Base-by-base conservation (phyloP, 1,140 invertebrate species). In the Pseudobourletiella spinata region DNA sequence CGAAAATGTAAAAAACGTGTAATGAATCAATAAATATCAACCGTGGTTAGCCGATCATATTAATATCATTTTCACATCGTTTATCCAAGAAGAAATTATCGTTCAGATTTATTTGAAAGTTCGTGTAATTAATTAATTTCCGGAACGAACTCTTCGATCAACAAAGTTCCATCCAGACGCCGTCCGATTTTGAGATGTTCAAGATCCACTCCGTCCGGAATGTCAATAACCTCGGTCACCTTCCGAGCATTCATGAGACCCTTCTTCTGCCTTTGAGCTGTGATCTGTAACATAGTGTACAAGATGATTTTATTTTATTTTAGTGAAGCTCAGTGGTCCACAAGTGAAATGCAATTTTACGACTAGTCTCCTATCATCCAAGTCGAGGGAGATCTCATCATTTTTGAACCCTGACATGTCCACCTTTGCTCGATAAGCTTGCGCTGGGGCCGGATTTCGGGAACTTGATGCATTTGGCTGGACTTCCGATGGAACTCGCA, bases 91-190 rank as follows among this genome's bases (percentile, higher is more conserved):
- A 14, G 18, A 42, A 42, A 42, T 42, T 42, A 18, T 14, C 18
- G 11, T 14, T 42, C 35, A 42, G 35, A 14, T 14, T 42, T 42
- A 14, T 42, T 14, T 42, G 14, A n/a, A n/a, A n/a, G n/a, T n/a
- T n/a, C n/a, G n/a, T n/a, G n/a, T n/a, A n/a, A 22, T 48, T 22
- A 48, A 22, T 48, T 22, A 22, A 48, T 59, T 73, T 1, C 81
- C 80, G 18, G 63, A 73, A 61, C 76, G 76, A 15, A 61, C 26
- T 65, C 64, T 44, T 65, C 64, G 24, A 65, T 58, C 0, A 56
- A 30, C 18, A 65, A 30, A 32, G 48, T 11, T 11, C 64, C 64
- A 44, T 65, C 59, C 16, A 50, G 1, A 1, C 55, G 52, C 15
- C 64, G 28, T 30, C 56, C 58, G 20, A 65, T 60, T 28, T 57